These are phyloP conservation scores for Salvator merianae DNA, from an alignment of 2,113 vertebrate genomes.

Conservation along the genomic window DNA sequence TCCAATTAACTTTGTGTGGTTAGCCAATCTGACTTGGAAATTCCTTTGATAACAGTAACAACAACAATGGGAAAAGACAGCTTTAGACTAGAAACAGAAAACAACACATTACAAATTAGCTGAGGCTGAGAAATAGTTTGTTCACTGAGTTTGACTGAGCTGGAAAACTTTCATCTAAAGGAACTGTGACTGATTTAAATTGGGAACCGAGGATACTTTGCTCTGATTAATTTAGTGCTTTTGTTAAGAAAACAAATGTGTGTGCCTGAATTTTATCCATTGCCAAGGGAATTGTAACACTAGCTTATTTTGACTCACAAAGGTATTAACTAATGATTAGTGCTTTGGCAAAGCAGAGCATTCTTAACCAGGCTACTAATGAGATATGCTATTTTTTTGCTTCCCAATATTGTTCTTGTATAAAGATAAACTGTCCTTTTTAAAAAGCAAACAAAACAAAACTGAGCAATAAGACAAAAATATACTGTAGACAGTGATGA, in stretches of 20 bases:
- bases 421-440: slow-evolving; percentile 1
- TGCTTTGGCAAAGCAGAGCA: neutral
- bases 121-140: neutral
- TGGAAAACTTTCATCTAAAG: neutral
- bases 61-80: neutral
- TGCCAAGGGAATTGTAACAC: neutral
- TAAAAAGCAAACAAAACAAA: too few species aligned
- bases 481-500: neutral
- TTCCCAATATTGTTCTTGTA: neutral
- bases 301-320: neutral
- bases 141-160: neutral
- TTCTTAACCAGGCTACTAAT: too few species aligned
- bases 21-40: neutral
- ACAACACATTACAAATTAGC: too few species aligned
- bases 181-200: neutral
- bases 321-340: neutral
- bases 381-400: neutral
- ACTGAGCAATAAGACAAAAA: too few species aligned
- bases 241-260: neutral
- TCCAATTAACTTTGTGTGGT: neutral
- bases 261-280: neutral
- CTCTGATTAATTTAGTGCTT: neutral
- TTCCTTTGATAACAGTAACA: neutral
- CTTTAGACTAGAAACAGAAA: too few species aligned
- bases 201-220: neutral